A percentile compares a stretch with the other conserved stretches of the same genome.
Evolutionary conservation across 1,140 invertebrate genomes (phyloP).

Genomic region (Aleiodes sp.): DNA sequence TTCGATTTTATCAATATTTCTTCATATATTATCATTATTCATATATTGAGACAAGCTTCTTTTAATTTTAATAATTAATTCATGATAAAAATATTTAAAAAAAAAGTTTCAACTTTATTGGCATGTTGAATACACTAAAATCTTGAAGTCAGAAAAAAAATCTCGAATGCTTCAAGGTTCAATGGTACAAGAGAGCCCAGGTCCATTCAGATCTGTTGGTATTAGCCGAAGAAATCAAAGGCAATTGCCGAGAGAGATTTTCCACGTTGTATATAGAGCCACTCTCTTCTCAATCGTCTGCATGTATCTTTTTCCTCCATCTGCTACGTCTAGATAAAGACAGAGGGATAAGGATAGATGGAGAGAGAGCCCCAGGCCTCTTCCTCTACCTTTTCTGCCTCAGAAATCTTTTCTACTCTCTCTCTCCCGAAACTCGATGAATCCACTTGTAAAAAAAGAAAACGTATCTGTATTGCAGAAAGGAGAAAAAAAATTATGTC

Average conservation of each 20-base stretch:
- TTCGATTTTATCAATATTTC: no score
- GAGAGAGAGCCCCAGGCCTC: background rate
- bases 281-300: conserved; percentile 32
- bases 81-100: no score
- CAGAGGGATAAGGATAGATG: no score
- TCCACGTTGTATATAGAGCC: conserved; percentile 19
- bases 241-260: conserved; percentile 41
- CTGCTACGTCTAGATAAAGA: conserved; percentile 4
- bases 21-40: no score
- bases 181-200: background rate
- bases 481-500: background rate
- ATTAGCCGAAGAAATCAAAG: conserved; percentile 45
- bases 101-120: no score
- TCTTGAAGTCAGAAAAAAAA: background rate
- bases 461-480: background rate
- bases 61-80: no score
- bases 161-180: background rate
- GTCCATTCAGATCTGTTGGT: conserved; percentile 42
- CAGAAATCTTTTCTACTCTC: no score
- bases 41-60: no score
- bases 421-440: conserved; percentile 16
- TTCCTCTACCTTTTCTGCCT: no score
- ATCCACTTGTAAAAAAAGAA: conserved; percentile 3
- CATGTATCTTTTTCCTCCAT: conserved; percentile 33
- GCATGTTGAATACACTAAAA: background rate